Evolutionary conservation across 2,888 invertebrate species (phyloP), one percentile per base, ranked within the genome.

Genomic region (Anthrax anthrax): DNA sequence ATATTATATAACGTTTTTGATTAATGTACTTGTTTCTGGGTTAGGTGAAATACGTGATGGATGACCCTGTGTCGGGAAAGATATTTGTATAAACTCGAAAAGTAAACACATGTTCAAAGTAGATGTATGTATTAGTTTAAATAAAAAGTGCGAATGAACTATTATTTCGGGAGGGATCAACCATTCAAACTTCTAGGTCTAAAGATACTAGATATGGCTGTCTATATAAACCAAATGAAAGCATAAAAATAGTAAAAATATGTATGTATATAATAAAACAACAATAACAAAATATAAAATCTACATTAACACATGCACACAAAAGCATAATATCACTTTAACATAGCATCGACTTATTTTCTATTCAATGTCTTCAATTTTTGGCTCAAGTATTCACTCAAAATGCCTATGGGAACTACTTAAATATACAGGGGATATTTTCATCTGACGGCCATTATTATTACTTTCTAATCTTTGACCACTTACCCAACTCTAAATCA

Each of bases 401-500:
- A 39, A 16, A 18, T 45, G 16, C 40, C 19, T 16, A 39, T 43
- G 47, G 47, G 47, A 42, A 43, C 42, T 36, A 18, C 42, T 37
- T 40, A 41, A 41, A 36, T 36, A 32, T 32, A 41, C 40, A 49
- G 51, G 52, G 48, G 49, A 51, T 49, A 48, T 44, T n/a, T 42
- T 38, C 44, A 47, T 44, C 18, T 27, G 49, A 46, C 50, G 47
- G 50, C 54, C 54, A 55, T 54, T 51, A 23, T n/a, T n/a, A 55
- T 55, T 55, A 52, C 52, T 54, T 54, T 54, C 55, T 55, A 55
- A 55, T 55, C 55, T 55, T 51, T 36, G 48, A 48, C 52, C 54
- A 54, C 51, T 54, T 52, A 49, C 48, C 50, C 44, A 44, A 50
- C 49, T 50, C 42, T 44, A 39, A 39, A 32, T 41, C 47, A 45